Conservation (phyloP, 2,113 vertebrate genomes). For the Lepus timidus region DNA sequence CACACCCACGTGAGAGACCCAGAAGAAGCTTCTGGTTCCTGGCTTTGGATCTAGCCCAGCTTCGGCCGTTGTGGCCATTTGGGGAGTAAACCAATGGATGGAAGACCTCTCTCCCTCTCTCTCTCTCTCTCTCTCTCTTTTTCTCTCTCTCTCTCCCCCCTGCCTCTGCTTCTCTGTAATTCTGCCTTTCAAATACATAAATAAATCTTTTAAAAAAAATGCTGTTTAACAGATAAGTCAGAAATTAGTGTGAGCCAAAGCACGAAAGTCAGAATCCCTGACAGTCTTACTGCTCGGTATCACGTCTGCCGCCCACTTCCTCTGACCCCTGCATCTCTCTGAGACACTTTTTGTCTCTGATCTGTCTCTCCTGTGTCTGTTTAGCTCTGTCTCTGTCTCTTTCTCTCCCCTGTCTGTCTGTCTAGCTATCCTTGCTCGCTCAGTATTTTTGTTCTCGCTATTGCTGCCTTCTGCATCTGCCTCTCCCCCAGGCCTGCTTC, state of each 20-base stretch:
- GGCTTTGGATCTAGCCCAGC: no score
- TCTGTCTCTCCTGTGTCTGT: background rate
- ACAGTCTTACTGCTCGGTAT: background rate
- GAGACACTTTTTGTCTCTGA: background rate
- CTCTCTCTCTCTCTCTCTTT: no score
- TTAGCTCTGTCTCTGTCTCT: background rate
- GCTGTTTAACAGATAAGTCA: slow-evolving; percentile 49
- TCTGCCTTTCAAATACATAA: no score
- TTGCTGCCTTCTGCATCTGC: background rate
- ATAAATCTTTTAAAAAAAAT: slow-evolving; percentile 15
- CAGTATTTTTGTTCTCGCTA: accelerated
- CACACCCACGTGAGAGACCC: no score
- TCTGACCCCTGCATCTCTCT: no score
- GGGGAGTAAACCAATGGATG: no score
- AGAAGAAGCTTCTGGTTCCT: no score
- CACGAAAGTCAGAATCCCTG: background rate
- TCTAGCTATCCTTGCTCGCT: background rate
- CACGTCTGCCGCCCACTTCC: accelerated
- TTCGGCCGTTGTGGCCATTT: no score
- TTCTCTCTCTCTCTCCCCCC: no score
- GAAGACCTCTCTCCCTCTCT: no score
- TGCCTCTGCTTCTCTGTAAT: no score
- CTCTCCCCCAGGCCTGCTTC: background rate
- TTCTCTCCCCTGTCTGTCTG: background rate
- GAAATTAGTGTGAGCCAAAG: slow-evolving; percentile 44